phyloP scores from a whole-genome alignment of 2,113 vertebrate genomes.

The Poicephalus meyeri region DNA sequence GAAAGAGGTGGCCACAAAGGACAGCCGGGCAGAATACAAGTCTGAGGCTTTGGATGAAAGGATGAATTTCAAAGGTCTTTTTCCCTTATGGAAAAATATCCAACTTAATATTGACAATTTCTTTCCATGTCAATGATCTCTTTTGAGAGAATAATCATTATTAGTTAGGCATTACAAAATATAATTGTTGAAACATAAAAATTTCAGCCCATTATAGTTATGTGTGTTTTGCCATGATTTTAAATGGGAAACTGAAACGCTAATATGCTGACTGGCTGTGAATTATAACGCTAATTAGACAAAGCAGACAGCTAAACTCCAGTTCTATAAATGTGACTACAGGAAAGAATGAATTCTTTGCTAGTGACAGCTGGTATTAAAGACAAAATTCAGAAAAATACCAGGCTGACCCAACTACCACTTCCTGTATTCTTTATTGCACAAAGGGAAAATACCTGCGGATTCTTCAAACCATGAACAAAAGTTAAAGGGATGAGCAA shows the following conservation, averaged over 20 bases:
- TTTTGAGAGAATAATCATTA: background rate
- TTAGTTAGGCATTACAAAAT: background rate
- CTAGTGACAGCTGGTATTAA: background rate
- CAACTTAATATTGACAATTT: background rate
- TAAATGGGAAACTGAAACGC: background rate
- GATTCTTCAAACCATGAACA: background rate
- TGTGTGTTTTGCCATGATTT: conserved; percentile 3
- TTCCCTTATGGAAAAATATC: background rate
- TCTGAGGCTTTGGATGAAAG: background rate
- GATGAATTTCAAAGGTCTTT: background rate
- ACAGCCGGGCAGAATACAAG: background rate
- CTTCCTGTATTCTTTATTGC: background rate
- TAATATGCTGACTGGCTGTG: background rate
- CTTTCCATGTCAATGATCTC: background rate
- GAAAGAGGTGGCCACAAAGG: background rate
- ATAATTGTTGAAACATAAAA: conserved; percentile 4
- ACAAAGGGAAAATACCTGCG: background rate
- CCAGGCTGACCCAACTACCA: background rate
- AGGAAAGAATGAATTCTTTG: background rate
- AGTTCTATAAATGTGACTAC: background rate
- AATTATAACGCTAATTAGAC: conserved; percentile 36
- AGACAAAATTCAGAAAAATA: background rate
- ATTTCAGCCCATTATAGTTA: background rate
- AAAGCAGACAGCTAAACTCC: background rate
- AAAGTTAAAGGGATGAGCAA: background rate